Conservation (phyloP, 2,888 invertebrate species). For the Melolontha melolontha region DNA sequence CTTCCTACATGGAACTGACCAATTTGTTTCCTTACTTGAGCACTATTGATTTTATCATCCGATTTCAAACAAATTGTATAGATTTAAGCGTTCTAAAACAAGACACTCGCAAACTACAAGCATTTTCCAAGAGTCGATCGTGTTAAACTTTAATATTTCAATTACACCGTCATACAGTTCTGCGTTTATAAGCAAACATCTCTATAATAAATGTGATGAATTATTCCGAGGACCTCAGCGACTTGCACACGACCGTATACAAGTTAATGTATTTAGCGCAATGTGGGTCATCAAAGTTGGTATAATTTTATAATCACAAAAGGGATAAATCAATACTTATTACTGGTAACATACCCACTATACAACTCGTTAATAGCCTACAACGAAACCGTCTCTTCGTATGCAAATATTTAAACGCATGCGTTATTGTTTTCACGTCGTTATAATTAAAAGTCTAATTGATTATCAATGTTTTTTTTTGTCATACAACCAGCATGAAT, state of each 20-base stretch:
- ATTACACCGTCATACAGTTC: conserved; percentile 14
- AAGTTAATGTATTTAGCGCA: conserved; percentile 19
- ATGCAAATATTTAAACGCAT: conserved; percentile 29
- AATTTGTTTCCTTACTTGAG: too few species aligned
- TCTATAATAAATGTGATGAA: conserved; percentile 18
- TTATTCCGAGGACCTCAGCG: conserved; percentile 12
- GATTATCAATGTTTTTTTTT: conserved; percentile 24
- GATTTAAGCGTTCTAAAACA: too few species aligned
- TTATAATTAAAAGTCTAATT: conserved; percentile 31
- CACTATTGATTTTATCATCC: too few species aligned
- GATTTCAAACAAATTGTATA: too few species aligned
- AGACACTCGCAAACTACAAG: too few species aligned
- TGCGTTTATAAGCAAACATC: conserved; percentile 12
- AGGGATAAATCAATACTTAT: conserved; percentile 27
- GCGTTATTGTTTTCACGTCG: conserved; percentile 29
- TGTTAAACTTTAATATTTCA: conserved; percentile 17
- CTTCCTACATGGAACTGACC: too few species aligned
- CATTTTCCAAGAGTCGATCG: too few species aligned
- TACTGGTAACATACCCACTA: conserved; percentile 1
- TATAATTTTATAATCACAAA: conserved; percentile 39
- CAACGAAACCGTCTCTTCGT: conserved; percentile 4
- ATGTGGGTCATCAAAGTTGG: conserved; percentile 34
- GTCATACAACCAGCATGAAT: conserved; percentile 7
- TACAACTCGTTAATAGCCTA: conserved; percentile 9
- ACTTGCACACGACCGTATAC: background rate